phyloP scores from a whole-genome alignment of 1,140 invertebrate species.

The Lepidurus packardi region DNA sequence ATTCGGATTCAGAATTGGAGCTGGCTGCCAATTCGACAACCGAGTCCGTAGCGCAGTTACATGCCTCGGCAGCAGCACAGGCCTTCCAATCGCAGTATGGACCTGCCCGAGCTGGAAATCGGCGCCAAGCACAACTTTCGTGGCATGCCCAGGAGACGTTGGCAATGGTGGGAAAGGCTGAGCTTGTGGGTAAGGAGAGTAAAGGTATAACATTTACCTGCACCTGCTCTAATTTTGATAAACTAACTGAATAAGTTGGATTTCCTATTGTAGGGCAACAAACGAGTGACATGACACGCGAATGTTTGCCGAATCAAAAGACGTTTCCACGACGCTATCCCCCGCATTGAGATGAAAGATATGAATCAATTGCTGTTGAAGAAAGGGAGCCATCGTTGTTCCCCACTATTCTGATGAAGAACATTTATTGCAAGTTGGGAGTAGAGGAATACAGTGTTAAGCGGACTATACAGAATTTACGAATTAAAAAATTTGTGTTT shows the following conservation, averaged over 20 bases:
- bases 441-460: neutral
- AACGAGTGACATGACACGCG: neutral
- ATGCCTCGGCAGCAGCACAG: slow-evolving; percentile 1
- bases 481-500: neutral
- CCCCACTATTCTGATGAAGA: neutral
- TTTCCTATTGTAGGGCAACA: neutral
- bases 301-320: neutral
- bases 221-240: no score
- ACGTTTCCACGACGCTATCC: neutral
- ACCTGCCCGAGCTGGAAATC: neutral
- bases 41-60: neutral
- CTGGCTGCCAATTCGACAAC: neutral
- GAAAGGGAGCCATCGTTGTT: neutral
- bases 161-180: neutral
- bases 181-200: slow-evolving; percentile 3
- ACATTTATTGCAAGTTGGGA: neutral
- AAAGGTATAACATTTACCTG: neutral
- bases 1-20: neutral
- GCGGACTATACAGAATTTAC: neutral
- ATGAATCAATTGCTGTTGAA: neutral
- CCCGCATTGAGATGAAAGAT: neutral
- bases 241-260: neutral
- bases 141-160: slow-evolving; percentile 1
- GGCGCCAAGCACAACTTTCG: neutral
- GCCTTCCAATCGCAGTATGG: neutral